These are phyloP conservation scores for Calosoma granatense DNA, from an alignment of 1,140 invertebrate species.

Conservation along the genomic window DNA sequence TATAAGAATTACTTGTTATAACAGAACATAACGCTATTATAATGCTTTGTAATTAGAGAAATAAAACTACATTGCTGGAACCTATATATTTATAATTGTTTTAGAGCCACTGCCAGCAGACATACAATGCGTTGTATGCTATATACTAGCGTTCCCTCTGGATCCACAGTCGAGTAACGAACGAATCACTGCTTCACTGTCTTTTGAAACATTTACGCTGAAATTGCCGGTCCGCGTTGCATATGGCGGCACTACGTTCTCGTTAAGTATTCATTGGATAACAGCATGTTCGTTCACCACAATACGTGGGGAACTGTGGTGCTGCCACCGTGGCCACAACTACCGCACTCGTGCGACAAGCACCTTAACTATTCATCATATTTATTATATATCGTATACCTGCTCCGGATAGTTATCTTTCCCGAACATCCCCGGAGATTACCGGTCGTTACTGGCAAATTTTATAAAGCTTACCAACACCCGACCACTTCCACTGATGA, in stretches of 20 bases:
- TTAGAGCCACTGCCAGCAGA: too few species aligned
- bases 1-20: too few species aligned
- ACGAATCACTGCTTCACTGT: slow-evolving; percentile 6
- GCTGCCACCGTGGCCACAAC: not conserved
- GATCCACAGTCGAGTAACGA: not conserved
- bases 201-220: slow-evolving; percentile 4
- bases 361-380: not conserved
- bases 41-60: too few species aligned
- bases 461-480: not conserved
- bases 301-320: not conserved
- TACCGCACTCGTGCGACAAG: not conserved
- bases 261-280: slow-evolving; percentile 7
- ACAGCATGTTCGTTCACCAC: not conserved
- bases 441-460: too few species aligned
- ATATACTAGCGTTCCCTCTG: too few species aligned
- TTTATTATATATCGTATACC: not conserved
- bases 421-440: not conserved
- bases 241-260: not conserved
- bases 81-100: too few species aligned
- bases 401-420: not conserved
- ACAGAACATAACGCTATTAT: too few species aligned
- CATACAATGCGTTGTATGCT: too few species aligned
- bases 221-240: not conserved
- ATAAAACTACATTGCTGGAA: too few species aligned
- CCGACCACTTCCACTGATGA: not conserved